Evolutionary conservation across 2,888 invertebrate species (phyloP).

Genomic region (Sipha maydis): DNA sequence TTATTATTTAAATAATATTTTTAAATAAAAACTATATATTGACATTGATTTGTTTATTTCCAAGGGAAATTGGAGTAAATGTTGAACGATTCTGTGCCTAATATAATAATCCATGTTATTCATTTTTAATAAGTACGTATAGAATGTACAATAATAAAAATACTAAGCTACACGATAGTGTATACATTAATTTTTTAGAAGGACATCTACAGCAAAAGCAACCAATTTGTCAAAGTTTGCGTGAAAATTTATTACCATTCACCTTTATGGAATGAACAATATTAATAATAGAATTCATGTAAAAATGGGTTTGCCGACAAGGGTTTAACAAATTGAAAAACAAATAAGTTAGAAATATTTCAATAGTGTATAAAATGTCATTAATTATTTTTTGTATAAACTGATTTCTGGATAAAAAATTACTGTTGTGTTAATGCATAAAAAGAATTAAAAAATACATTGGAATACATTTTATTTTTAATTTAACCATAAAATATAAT

Average conservation of each 20-base stretch:
- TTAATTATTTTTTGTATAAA: neutral
- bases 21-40: no score
- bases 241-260: constrained; percentile 44
- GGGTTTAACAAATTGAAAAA: constrained; percentile 27
- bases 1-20: no score
- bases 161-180: neutral
- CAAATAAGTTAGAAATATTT: neutral
- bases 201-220: constrained; percentile 22
- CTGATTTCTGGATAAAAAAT: no score
- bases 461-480: no score
- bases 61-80: no score
- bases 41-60: no score
- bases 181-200: constrained; percentile 22
- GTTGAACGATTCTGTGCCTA: no score
- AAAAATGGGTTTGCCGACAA: constrained; percentile 11
- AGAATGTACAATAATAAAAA: constrained; percentile 7
- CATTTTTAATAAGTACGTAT: no score
- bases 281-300: constrained; percentile 44
- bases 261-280: constrained; percentile 38
- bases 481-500: no score
- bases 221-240: constrained; percentile 50
- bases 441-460: no score
- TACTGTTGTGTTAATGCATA: no score
- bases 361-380: neutral
- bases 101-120: no score